A percentile compares a stretch with the other conserved stretches of the same genome.
Evolutionary conservation across 1,140 invertebrate genomes (phyloP).

Genomic region (Pogonognathellus flavescens): DNA sequence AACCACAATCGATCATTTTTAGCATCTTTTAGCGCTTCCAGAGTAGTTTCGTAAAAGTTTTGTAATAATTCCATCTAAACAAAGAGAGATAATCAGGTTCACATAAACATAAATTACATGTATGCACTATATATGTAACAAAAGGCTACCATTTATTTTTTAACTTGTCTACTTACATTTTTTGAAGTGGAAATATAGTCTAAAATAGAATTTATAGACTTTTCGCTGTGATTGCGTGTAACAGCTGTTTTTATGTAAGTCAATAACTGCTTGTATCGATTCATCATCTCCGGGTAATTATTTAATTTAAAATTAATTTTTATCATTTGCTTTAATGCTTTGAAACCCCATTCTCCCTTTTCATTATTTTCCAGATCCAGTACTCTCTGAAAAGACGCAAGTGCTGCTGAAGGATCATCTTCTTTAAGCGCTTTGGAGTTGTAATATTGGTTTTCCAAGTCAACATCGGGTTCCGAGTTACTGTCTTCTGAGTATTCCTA

Average conservation of each 20-base stretch:
- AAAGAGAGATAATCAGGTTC: not conserved
- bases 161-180: constrained; percentile 80
- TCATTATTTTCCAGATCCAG: constrained; percentile 95
- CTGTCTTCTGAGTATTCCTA: constrained; percentile 96
- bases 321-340: constrained; percentile 99
- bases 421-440: constrained; percentile 99
- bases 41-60: constrained; percentile 99
- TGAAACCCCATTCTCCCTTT: constrained; percentile 99
- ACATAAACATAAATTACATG: too few relatives aligned
- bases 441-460: constrained; percentile 99
- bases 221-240: constrained; percentile 99
- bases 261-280: constrained; percentile 93
- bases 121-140: too few relatives aligned
- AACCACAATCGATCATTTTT: constrained; percentile 99
- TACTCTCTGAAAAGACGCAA: constrained; percentile 97
- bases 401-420: constrained; percentile 91
- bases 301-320: constrained; percentile 99
- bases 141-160: too few relatives aligned
- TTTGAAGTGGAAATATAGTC: constrained; percentile 99
- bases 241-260: constrained; percentile 99
- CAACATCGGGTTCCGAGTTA: constrained; percentile 98
- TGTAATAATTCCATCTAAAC: constrained; percentile 96
- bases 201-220: constrained; percentile 99
- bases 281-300: constrained; percentile 98
- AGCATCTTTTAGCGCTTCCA: constrained; percentile 97